Evolutionary conservation across 2,888 invertebrate genomes (phyloP).

Genomic region (Trimorus sp.): DNA sequence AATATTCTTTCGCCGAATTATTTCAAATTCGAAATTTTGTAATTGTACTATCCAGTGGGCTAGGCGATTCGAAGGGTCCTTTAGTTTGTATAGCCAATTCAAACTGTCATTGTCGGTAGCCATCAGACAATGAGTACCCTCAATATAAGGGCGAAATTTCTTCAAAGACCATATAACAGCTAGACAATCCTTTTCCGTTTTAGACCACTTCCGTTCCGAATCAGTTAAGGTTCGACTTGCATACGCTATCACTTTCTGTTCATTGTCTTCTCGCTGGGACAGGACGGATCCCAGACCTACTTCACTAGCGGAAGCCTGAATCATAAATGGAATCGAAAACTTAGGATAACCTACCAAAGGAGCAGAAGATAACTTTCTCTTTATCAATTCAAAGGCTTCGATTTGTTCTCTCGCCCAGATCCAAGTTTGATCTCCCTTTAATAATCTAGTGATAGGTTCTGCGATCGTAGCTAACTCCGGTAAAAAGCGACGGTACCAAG

Average conservation of each 20-base stretch:
- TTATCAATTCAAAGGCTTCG: not conserved
- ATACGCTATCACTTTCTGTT: constrained; percentile 41
- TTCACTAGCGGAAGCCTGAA: constrained; percentile 50
- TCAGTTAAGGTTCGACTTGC: constrained; percentile 34
- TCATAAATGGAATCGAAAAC: constrained; percentile 23
- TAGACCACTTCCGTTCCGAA: constrained; percentile 39
- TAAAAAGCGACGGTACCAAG: constrained; percentile 11
- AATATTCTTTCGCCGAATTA: constrained; percentile 2
- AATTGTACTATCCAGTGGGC: constrained; percentile 57
- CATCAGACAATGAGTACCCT: constrained; percentile 33
- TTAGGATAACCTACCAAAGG: constrained; percentile 32
- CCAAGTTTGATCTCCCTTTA: constrained; percentile 31
- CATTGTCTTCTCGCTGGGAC: constrained; percentile 28
- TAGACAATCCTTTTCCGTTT: constrained; percentile 47
- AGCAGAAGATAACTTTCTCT: not conserved
- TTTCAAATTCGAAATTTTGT: not conserved
- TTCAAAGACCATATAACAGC: constrained; percentile 47
- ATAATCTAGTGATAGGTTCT: not conserved
- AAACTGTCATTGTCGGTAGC: constrained; percentile 66
- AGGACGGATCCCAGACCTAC: constrained; percentile 42
- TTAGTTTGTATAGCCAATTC: constrained; percentile 63
- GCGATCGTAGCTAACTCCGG: not conserved
- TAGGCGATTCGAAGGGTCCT: constrained; percentile 64
- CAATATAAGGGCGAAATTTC: constrained; percentile 58
- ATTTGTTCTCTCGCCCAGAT: constrained; percentile 28